Evolutionary conservation across 30 jellyfish, hydroid and myxozoan genomes (phyloP), one percentile per base, ranked within the genome.

Genomic region (Euphysa ruthae): DNA sequence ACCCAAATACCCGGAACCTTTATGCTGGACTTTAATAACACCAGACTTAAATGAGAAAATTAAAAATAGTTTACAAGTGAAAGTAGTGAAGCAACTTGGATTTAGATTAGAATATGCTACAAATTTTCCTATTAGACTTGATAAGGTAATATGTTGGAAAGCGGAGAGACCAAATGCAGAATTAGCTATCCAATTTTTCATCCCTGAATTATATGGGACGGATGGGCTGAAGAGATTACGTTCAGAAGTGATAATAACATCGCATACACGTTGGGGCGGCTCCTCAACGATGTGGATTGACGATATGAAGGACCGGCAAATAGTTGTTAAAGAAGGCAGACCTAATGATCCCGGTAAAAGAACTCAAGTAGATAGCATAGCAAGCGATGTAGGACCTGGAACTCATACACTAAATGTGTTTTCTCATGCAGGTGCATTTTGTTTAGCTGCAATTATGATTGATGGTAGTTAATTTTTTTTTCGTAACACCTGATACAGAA

Each of bases 221-320:
- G 46, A 62, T 14, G 71, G 44, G 19, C 30, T 27, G 1, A 71
- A 55, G 29, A 27, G 69, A 1, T 35, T 26, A 32, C 83, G 79
- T 43, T 66, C 49, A 12, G 95, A 89, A 68, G 77, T 89, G 24
- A 95, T 95, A 16, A 70, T 89, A 14, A 89, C 98, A 49, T 80
- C 93, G 4, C 98, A 89, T 60, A 62, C 98, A 13, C 86, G 95
- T 15, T 89, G 94, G 80, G 92, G 92, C 55, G 98, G 98, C 4
- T 69, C 78, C 30, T 93, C 98, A 18, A 88, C 83, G 19, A 79
- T 89, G 1, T 89, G 98, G 98, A 24, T 89, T 42, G 98, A 89
- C 49, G 85, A 89, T 21, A 29, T 75, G 65, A 83, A 84, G 1
- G 86, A 78, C 28, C 61, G 55, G 19, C 92, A 88, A 0, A 43